Conservation (phyloP, 2,888 invertebrate genomes). For the Galerucella calmariensis region DNA sequence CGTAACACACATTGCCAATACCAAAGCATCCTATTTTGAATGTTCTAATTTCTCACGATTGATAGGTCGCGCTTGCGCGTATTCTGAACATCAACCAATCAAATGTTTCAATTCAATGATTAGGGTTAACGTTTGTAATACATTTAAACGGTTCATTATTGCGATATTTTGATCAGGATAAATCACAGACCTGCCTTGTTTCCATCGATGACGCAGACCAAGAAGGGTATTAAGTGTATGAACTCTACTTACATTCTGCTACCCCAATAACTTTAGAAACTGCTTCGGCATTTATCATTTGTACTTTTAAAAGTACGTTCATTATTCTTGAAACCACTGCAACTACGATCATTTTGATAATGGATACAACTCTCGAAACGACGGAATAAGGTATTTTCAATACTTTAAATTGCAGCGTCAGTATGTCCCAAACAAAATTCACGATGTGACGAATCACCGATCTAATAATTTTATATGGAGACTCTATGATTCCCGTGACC, state of each 20-base stretch:
- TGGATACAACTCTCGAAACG: neutral
- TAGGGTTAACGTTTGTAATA: too few relatives aligned
- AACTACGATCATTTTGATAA: conserved; percentile 15
- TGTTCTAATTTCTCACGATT: too few relatives aligned
- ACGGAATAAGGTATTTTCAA: conserved; percentile 9
- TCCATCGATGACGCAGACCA: neutral
- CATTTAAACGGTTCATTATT: too few relatives aligned
- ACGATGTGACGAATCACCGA: neutral
- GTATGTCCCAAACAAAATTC: neutral
- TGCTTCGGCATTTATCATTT: conserved; percentile 15
- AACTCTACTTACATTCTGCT: conserved; percentile 24
- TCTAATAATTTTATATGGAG: conserved; percentile 10
- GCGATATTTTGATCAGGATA: too few relatives aligned
- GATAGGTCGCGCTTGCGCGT: too few relatives aligned
- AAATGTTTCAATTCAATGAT: too few relatives aligned
- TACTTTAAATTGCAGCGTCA: conserved; percentile 3
- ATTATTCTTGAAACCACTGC: conserved; percentile 22
- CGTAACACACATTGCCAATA: too few relatives aligned
- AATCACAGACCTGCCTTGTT: too few relatives aligned
- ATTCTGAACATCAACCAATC: too few relatives aligned
- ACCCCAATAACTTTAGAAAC: conserved; percentile 13
- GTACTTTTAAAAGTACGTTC: conserved; percentile 9
- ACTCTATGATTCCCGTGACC: conserved; percentile 9
- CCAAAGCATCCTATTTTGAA: too few relatives aligned
- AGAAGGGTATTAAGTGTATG: neutral